A percentile compares a stretch with the other conserved stretches of the same genome.
Evolutionary conservation across 2,888 invertebrate species (phyloP).

Genomic region (Drosophila subquinaria): DNA sequence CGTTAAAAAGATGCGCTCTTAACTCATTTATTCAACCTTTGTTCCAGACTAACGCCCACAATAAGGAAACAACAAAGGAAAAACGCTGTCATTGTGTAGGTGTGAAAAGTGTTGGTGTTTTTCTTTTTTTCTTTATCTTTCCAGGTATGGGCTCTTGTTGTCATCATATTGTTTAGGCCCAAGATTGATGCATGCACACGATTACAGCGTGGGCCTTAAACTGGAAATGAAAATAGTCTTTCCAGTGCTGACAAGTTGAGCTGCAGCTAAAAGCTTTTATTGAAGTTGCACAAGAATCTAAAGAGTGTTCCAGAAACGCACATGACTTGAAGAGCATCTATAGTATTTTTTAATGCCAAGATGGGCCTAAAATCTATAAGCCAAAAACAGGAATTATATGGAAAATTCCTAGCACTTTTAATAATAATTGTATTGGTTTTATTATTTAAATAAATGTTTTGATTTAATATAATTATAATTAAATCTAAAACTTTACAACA

Average conservation of each 20-base stretch:
- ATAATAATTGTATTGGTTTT: too few species aligned
- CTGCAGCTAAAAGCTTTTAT: slow-evolving; percentile 8
- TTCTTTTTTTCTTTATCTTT: slow-evolving; percentile 48
- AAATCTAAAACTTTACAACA: too few species aligned
- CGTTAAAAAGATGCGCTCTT: slow-evolving; percentile 52
- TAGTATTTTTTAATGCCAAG: neutral
- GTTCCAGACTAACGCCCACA: slow-evolving; percentile 63
- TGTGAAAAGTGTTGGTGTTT: slow-evolving; percentile 59
- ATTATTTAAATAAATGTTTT: too few species aligned
- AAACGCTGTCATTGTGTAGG: slow-evolving; percentile 32
- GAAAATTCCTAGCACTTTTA: too few species aligned
- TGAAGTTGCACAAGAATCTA: slow-evolving; percentile 2
- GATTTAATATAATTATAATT: too few species aligned
- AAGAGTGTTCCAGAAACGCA: slow-evolving; percentile 13
- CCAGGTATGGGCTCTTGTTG: slow-evolving; percentile 56
- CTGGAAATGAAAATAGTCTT: slow-evolving; percentile 4
- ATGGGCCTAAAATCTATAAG: neutral
- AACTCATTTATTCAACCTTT: slow-evolving; percentile 14
- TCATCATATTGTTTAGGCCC: slow-evolving; percentile 46
- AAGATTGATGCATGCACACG: slow-evolving; percentile 67
- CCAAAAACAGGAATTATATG: neutral
- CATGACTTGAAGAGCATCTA: neutral
- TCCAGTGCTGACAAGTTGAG: slow-evolving; percentile 49
- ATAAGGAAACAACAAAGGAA: slow-evolving; percentile 25
- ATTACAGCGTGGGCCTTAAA: slow-evolving; percentile 47